Evolutionary conservation across 2,113 vertebrate genomes (phyloP), one percentile per base, ranked within the genome.

Genomic region (Tachycineta bicolor): DNA sequence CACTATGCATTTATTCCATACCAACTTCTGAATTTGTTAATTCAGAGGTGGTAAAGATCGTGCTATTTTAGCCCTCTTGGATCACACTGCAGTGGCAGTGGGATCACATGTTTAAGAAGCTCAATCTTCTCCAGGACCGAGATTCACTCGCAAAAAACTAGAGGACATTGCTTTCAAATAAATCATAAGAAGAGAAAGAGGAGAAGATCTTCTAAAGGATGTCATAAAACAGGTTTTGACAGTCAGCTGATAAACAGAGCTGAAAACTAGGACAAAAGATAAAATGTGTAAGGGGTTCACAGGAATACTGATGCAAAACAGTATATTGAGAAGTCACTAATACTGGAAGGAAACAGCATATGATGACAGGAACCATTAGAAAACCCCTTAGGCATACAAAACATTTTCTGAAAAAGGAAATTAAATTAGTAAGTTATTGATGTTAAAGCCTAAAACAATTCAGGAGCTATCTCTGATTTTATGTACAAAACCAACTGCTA

Each of bases 301-400:
- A 78, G 34, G 65, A 82, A 92, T 76, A 43, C 11, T 14, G 5
- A 79, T 65, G 62, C 17, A 65, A 85, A 90, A 65, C 6, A 85
- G 10, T 62, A 44, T n/a, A 56, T 37, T 52, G 62, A 87, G 84
- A 93, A 95, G 34, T 73, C 58, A 28, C 78, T 85, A 49, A 65
- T 60, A 64, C 37, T 76, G 69, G 39, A 82, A 49, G 58, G 9
- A 78, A 91, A 76, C 5, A 53, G 44, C 26, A 14, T 47, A 56
- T 33, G 46, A 93, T 91, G 70, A 79, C 74, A 93, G n/a, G 91
- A 94, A 69, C n/a, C 53, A 83, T 85, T 64, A 93, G 70, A 85
- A 95, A 94, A 96, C 12, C 41, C 59, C 65, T 83, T 65, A 90
- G 53, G 85, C 75, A 67, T 79, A 88, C 20, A 83, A 75, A 88